Percentiles rank a stretch among this genome's conserved stretches.
Evolutionary conservation across 1,140 invertebrate species (phyloP).

Genomic region (Penaeus vannamei): DNA sequence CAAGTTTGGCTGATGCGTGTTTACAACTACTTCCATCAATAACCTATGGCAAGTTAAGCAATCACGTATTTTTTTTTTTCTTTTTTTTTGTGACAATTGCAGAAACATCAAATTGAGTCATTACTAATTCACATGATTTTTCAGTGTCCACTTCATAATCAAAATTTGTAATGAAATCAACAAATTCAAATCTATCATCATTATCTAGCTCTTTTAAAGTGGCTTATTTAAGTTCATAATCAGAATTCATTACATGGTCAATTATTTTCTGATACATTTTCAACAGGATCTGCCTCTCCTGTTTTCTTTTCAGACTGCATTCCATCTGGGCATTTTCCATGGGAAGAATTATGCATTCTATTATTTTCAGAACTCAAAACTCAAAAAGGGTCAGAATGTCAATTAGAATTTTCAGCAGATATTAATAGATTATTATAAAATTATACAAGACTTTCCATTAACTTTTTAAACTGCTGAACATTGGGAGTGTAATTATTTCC

Average conservation of each 20-base stretch:
- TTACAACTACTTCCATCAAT: neutral
- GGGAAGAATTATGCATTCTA: neutral
- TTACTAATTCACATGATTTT: too few relatives aligned
- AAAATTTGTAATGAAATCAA: neutral
- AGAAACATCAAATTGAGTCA: neutral
- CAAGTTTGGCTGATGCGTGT: neutral
- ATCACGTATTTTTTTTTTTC: too few relatives aligned
- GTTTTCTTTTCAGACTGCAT: too few relatives aligned
- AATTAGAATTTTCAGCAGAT: neutral
- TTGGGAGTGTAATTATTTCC: slow-evolving; percentile 38
- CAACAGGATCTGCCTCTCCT: neutral
- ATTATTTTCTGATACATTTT: neutral
- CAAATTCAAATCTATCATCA: too few relatives aligned
- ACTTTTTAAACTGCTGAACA: slow-evolving; percentile 23
- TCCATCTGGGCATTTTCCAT: neutral
- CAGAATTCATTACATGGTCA: neutral
- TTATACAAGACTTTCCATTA: slow-evolving; percentile 23
- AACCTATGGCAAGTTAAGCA: neutral
- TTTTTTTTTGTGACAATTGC: neutral
- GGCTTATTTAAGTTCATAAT: too few relatives aligned
- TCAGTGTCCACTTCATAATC: slow-evolving; percentile 14
- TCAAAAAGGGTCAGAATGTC: slow-evolving; percentile 2
- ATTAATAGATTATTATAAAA: slow-evolving; percentile 21
- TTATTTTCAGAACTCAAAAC: neutral
- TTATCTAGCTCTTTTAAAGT: too few relatives aligned